Evolutionary conservation across 2,888 invertebrate species (phyloP).

Genomic region (Hoplodrina blanda): DNA sequence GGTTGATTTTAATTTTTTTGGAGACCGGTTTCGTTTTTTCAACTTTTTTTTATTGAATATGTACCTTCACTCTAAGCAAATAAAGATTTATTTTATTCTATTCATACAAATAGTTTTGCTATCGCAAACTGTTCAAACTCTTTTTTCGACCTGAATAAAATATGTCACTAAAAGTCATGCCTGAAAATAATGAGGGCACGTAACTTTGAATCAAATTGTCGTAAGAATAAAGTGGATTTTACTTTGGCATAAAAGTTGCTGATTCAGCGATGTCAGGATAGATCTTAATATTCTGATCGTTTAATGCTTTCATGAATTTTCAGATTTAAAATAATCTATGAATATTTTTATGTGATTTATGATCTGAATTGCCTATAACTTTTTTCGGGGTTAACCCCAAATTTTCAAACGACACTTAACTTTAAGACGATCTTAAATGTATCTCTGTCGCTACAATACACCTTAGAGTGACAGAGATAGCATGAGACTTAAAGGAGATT

Average conservation of each 20-base stretch:
- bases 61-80: no score
- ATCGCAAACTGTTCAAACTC: slow-evolving; percentile 13
- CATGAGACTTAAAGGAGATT: no score
- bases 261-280: slow-evolving; percentile 50
- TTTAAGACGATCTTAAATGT: no score
- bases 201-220: slow-evolving; percentile 23
- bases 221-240: slow-evolving; percentile 45
- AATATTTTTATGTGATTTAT: slow-evolving; percentile 28
- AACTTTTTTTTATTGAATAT: no score
- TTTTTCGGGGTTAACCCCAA: background rate
- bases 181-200: slow-evolving; percentile 6
- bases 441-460: no score
- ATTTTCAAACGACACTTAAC: no score
- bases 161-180: slow-evolving; percentile 27
- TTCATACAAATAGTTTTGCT: slow-evolving; percentile 3
- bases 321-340: slow-evolving; percentile 23
- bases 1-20: no score
- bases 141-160: slow-evolving; percentile 37
- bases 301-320: slow-evolving; percentile 37
- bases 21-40: no score
- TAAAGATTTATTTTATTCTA: no score
- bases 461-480: no score
- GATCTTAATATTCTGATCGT: slow-evolving; percentile 54
- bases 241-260: slow-evolving; percentile 33
- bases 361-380: background rate